Conservation (phyloP, 2,113 vertebrate genomes). For the Zapus hudsonius region DNA sequence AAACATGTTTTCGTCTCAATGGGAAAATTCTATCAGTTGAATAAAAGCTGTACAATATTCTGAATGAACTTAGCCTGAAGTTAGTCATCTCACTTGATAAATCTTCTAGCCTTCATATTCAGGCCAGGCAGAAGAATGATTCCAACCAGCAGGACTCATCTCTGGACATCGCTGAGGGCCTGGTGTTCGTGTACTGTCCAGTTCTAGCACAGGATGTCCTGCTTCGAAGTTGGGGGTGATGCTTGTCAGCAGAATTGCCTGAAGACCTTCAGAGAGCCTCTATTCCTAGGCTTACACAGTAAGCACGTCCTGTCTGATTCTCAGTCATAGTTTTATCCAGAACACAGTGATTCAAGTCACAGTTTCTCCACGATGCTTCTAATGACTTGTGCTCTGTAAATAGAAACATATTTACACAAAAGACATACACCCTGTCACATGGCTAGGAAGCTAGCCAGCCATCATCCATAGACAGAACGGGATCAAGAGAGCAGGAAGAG, state of each 20-base stretch:
- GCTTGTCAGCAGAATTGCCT: slow-evolving; percentile 59
- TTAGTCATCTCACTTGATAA: neutral
- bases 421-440: slow-evolving; percentile 35
- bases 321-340: slow-evolving; percentile 70
- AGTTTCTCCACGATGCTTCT: slow-evolving; percentile 48
- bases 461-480: slow-evolving; percentile 97
- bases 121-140: slow-evolving; percentile 1
- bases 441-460: slow-evolving; percentile 86
- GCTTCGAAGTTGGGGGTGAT: slow-evolving; percentile 53
- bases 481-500: slow-evolving; percentile 91
- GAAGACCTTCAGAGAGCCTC: slow-evolving; percentile 78
- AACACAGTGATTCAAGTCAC: slow-evolving; percentile 74
- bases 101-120: slow-evolving; percentile 48
- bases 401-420: slow-evolving; percentile 76
- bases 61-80: slow-evolving; percentile 34
- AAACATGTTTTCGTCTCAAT: slow-evolving; percentile 54
- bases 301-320: slow-evolving; percentile 80
- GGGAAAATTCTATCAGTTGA: slow-evolving; percentile 37
- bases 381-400: slow-evolving; percentile 81
- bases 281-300: slow-evolving; percentile 84
- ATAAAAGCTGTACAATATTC: neutral
- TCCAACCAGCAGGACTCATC: neutral
- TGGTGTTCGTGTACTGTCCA: neutral
- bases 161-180: slow-evolving; percentile 7
- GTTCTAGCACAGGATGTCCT: neutral